These are phyloP conservation scores for Stenichneumon culpator DNA, from an alignment of 2,888 invertebrate species.

Conservation along the genomic window DNA sequence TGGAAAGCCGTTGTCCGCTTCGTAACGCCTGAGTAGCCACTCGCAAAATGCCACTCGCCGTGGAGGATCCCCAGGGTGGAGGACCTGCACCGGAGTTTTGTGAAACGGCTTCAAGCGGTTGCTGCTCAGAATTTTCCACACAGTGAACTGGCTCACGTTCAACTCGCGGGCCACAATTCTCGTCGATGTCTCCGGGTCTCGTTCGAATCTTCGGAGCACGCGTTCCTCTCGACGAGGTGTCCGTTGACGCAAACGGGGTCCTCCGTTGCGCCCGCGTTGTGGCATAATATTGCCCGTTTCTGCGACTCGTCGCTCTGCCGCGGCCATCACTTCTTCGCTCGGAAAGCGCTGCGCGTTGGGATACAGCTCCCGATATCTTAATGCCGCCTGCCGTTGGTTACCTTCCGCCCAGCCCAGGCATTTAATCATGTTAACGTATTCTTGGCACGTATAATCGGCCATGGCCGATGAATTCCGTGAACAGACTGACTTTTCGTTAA, in stretches of 20 bases:
- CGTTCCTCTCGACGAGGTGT: not conserved
- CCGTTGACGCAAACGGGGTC: not conserved
- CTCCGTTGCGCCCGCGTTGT: not conserved
- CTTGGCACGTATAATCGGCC: not conserved
- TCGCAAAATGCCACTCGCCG: not conserved
- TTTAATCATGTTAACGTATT: not conserved
- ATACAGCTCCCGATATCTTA: not conserved
- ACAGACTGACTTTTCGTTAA: not conserved
- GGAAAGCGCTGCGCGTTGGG: not conserved
- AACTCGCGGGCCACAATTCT: not conserved
- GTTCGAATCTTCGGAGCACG: not conserved
- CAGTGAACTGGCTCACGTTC: not conserved
- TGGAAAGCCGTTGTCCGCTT: not conserved
- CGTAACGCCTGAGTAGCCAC: not conserved
- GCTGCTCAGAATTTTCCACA: not conserved
- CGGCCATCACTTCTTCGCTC: not conserved
- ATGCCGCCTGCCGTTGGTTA: not conserved
- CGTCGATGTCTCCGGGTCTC: not conserved
- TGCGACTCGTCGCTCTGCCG: not conserved
- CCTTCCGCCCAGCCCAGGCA: conserved; percentile 8
- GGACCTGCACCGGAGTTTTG: not conserved
- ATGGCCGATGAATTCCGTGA: not conserved
- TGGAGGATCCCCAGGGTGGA: not conserved
- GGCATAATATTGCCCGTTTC: conserved; percentile 16
- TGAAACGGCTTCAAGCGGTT: conserved; percentile 1